phyloP scores from a whole-genome alignment of 2,797 vertebrate genomes.

The Xenopus petersii region DNA sequence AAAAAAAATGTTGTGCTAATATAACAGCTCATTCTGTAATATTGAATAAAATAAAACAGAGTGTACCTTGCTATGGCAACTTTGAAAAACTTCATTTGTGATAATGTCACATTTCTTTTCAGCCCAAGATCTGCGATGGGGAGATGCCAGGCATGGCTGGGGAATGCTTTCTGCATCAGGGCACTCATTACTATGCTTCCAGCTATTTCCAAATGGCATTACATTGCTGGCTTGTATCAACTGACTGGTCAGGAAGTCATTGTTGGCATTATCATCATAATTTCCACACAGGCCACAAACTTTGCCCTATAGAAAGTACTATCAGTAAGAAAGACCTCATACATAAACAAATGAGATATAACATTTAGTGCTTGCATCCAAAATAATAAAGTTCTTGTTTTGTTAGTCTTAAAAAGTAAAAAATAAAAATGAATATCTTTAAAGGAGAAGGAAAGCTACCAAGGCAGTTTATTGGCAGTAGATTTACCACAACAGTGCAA shows the following conservation, averaged over 20 bases:
- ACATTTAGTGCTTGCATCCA: no score
- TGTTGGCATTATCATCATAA: slow-evolving; percentile 76
- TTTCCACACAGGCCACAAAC: slow-evolving; percentile 89
- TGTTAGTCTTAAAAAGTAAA: no score
- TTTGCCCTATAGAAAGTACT: slow-evolving; percentile 60
- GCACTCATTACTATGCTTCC: slow-evolving; percentile 76
- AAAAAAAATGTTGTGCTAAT: no score
- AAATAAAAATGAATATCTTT: no score
- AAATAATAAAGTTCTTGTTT: no score
- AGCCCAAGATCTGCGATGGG: slow-evolving; percentile 73
- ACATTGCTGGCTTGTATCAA: slow-evolving; percentile 66
- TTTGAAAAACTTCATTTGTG: slow-evolving; percentile 66
- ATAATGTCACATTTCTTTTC: slow-evolving; percentile 76
- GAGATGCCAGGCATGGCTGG: slow-evolving; percentile 67
- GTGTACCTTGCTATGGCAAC: slow-evolving; percentile 72
- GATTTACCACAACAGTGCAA: no score
- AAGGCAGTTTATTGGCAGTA: no score
- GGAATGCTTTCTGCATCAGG: slow-evolving; percentile 56
- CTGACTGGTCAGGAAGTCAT: slow-evolving; percentile 79
- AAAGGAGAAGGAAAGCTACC: no score
- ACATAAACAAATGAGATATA: no score
- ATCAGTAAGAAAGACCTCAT: no score
- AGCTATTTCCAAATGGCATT: slow-evolving; percentile 79
- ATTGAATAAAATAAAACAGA: no score
- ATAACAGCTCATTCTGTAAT: no score